Evolutionary conservation across 1,140 invertebrate genomes (phyloP), one percentile per base, ranked within the genome.

Genomic region (Drosophila ananassae): DNA sequence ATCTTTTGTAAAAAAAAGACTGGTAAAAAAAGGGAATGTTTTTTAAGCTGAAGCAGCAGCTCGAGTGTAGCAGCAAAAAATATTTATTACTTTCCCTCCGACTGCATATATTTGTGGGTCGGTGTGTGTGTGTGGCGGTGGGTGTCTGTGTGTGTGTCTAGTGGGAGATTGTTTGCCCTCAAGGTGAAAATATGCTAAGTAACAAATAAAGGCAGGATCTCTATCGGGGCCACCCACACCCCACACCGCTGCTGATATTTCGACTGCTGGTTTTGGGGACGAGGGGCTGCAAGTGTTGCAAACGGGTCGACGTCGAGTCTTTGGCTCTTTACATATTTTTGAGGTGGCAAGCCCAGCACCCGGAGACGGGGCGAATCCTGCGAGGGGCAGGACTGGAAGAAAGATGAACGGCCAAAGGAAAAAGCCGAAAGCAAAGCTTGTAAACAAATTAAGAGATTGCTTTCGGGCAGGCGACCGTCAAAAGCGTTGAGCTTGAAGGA

Each of bases 361-460:
- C 13, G 8, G 41, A 13, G 41, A 21, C 17, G n/a, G 41, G 48
- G 32, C 47, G 7, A 10, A 25, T 28, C 22, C 22, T 28, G 53
- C 21, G 24, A 10, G 41, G 22, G 22, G 10, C 39, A 17, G 5
- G 24, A 7, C 44, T 25, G 44, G 34, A 48, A 74, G 60, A 72
- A 52, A 69, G 58, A 52, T 72, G 68, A 44, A 68, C 47, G 32
- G 64, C 61, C 72, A 83, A 79, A 84, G 80, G 67, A 71, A 69
- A 74, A 83, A 83, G 78, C 74, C 82, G 68, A 85, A 80, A 85
- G 82, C 77, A 81, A 73, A 78, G 74, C 82, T 85, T 82, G 82
- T 85, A 85, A 85, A 85, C 82, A 85, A 85, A 85, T 85, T 85
- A 85, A 85, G 82, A 85, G 82, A 85, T 85, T 85, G 82, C 82